Evolutionary conservation across 2,797 vertebrate species (phyloP).

Genomic region (Artibeus lituratus): DNA sequence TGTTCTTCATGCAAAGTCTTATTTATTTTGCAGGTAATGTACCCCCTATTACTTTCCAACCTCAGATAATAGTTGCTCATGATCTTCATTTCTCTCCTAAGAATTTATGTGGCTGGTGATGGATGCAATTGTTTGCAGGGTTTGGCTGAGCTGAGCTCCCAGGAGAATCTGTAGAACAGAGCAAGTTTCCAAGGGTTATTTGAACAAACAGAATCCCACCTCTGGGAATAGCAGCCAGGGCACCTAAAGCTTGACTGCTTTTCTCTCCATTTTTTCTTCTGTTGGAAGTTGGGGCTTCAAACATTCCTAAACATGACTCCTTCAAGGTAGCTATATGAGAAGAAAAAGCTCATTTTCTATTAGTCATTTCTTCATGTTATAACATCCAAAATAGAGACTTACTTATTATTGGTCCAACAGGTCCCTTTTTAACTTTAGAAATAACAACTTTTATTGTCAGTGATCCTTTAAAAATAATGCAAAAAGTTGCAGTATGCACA

Average conservation of each 20-base stretch:
- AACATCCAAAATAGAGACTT: neutral
- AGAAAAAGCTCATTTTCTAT: conserved; percentile 6
- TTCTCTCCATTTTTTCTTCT: neutral
- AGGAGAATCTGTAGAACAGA: neutral
- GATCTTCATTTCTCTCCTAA: neutral
- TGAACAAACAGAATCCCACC: neutral
- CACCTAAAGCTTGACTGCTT: neutral
- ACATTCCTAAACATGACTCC: neutral
- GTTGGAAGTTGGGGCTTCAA: neutral
- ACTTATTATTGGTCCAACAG: neutral
- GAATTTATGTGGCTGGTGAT: neutral
- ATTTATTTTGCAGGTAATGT: conserved; percentile 26
- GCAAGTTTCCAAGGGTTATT: neutral
- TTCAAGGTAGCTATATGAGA: neutral
- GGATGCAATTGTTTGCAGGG: neutral
- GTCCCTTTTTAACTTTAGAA: neutral
- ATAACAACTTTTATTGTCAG: neutral
- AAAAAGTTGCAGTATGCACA: neutral
- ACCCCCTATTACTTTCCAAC: neutral
- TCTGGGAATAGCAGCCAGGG: neutral
- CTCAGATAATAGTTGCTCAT: neutral
- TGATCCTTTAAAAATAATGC: conserved; percentile 5
- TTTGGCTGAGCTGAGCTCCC: neutral
- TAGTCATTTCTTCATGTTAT: neutral
- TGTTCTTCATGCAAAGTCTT: neutral